Evolutionary conservation across 2,113 vertebrate genomes (phyloP).

Genomic region (Pachypanchax playfairii): DNA sequence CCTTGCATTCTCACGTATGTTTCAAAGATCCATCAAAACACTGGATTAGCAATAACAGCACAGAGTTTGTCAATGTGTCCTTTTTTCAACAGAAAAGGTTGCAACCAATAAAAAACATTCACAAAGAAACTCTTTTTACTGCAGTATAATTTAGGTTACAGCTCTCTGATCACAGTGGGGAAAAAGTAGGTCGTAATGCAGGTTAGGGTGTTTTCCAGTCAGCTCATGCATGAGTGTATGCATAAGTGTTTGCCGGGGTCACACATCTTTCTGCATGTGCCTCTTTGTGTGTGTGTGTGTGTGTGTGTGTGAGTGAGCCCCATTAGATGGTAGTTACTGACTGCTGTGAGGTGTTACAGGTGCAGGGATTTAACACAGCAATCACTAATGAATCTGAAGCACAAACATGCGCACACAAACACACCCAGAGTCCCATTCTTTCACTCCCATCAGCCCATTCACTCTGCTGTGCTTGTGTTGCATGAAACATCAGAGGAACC

Average conservation of each 20-base stretch:
- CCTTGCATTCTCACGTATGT: too few species aligned
- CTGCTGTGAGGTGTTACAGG: conserved; percentile 46
- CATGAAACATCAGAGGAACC: conserved; percentile 61
- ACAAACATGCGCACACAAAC: conserved; percentile 10
- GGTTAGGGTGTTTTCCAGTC: conserved; percentile 72
- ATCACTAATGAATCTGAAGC: conserved; percentile 37
- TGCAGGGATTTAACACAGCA: conserved; percentile 29
- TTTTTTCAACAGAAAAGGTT: conserved; percentile 15
- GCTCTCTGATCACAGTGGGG: conserved; percentile 29
- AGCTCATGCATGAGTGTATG: conserved; percentile 52
- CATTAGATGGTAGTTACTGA: conserved; percentile 44
- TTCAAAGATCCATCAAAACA: neutral
- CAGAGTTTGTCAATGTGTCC: neutral
- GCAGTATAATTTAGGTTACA: conserved; percentile 61
- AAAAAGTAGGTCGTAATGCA: conserved; percentile 69
- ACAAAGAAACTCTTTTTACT: conserved; percentile 41
- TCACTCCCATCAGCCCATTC: conserved; percentile 53
- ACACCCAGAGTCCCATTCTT: conserved; percentile 25
- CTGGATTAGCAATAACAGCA: conserved; percentile 1
- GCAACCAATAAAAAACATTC: conserved; percentile 19
- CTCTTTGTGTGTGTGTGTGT: neutral
- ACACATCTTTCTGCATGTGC: conserved; percentile 30
- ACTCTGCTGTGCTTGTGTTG: conserved; percentile 49
- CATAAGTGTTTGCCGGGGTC: conserved; percentile 17
- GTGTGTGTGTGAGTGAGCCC: conserved; percentile 36